A percentile compares a stretch with the other conserved stretches of the same genome.
phyloP scores from a whole-genome alignment of 1,140 invertebrate species.

The Pinna nobilis region DNA sequence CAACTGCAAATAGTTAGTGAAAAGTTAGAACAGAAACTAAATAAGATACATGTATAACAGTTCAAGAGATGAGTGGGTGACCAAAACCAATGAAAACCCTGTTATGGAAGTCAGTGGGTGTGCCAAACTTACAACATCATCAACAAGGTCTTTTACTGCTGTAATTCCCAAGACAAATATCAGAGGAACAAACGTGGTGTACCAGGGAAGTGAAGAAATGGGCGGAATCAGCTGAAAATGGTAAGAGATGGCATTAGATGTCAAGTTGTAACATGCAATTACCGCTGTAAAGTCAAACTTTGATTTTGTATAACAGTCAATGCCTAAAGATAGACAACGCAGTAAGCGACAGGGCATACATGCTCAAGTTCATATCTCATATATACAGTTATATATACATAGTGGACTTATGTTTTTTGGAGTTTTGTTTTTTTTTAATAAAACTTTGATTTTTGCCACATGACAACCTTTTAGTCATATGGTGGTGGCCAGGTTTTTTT shows the following conservation, averaged over 20 bases:
- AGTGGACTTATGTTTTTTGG: not conserved
- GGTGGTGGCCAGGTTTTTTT: too few species aligned
- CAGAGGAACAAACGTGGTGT: constrained; percentile 97
- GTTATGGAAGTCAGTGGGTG: constrained; percentile 8
- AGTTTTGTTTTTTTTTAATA: too few species aligned
- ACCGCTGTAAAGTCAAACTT: not conserved
- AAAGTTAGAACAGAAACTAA: too few species aligned
- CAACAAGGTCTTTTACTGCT: constrained; percentile 98
- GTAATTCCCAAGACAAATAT: constrained; percentile 96
- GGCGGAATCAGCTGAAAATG: constrained; percentile 91
- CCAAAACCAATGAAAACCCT: too few species aligned
- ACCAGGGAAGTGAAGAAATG: constrained; percentile 96
- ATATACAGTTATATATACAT: not conserved
- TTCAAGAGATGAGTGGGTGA: too few species aligned
- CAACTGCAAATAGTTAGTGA: too few species aligned
- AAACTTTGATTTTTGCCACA: too few species aligned
- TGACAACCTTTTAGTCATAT: too few species aligned
- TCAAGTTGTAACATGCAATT: not conserved
- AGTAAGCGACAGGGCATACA: not conserved
- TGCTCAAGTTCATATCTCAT: not conserved
- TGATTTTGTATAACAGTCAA: not conserved
- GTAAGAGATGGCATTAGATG: too few species aligned
- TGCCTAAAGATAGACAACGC: not conserved
- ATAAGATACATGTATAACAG: too few species aligned
- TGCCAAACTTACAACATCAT: constrained; percentile 93